These are phyloP conservation scores for Bombus pascuorum DNA, from an alignment of 1,140 invertebrate genomes.

Conservation along the genomic window DNA sequence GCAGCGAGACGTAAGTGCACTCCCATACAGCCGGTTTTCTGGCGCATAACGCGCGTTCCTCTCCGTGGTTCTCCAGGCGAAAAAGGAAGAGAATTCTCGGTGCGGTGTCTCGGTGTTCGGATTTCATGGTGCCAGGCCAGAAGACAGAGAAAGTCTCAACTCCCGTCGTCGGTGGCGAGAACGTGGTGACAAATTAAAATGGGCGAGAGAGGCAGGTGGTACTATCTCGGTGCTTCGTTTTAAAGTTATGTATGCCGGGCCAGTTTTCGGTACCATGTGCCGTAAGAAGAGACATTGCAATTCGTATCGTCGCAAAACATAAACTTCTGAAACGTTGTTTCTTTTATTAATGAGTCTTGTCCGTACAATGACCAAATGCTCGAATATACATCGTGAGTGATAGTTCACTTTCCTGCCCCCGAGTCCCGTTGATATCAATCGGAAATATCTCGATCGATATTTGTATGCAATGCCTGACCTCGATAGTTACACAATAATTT, in stretches of 20 bases:
- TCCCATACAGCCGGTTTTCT: conserved; percentile 20
- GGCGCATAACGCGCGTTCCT: conserved; percentile 33
- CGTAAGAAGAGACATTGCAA: conserved; percentile 37
- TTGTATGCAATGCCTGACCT: neutral
- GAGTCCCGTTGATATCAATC: neutral
- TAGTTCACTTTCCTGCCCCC: neutral
- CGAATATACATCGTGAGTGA: neutral
- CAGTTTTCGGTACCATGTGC: conserved; percentile 30
- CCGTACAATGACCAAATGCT: neutral
- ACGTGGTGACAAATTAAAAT: conserved; percentile 76
- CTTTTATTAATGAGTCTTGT: conserved; percentile 16
- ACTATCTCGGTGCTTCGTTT: conserved; percentile 54
- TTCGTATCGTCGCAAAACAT: conserved; percentile 28
- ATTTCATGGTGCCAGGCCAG: conserved; percentile 34
- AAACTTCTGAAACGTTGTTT: neutral
- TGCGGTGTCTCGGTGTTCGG: neutral
- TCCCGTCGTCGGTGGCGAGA: conserved; percentile 42
- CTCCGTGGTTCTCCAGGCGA: neutral
- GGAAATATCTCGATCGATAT: neutral
- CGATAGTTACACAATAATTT: neutral
- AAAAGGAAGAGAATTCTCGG: conserved; percentile 35
- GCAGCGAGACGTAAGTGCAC: neutral
- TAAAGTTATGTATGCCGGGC: conserved; percentile 68
- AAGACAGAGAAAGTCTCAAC: conserved; percentile 62
- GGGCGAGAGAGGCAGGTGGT: conserved; percentile 68